Percentiles rank a stretch among this genome's conserved stretches.
Evolutionary conservation across 2,797 vertebrate species (phyloP).

Genomic region (Coilia nasus): DNA sequence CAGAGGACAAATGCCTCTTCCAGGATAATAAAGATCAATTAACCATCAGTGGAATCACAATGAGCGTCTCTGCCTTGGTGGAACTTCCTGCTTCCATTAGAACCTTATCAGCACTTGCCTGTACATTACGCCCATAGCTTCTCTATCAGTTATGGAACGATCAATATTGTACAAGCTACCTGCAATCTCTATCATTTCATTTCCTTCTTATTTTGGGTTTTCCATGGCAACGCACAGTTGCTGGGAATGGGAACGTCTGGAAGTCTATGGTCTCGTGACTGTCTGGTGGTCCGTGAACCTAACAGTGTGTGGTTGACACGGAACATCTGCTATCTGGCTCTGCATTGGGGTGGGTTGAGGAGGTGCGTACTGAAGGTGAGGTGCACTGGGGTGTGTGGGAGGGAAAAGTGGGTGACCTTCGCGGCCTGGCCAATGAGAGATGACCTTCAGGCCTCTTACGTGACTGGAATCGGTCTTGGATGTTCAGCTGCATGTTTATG

Average conservation of each 20-base stretch:
- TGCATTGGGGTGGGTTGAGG: background rate
- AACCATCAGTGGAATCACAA: no score
- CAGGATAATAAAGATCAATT: no score
- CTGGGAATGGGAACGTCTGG: background rate
- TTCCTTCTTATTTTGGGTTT: background rate
- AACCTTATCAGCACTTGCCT: no score
- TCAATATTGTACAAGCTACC: background rate
- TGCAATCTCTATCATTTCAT: background rate
- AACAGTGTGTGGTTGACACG: background rate
- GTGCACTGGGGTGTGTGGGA: background rate
- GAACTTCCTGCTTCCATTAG: no score
- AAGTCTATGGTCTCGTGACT: background rate
- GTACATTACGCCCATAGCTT: no score
- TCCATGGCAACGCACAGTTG: background rate
- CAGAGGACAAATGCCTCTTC: no score
- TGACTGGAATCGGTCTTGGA: background rate
- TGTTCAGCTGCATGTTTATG: background rate
- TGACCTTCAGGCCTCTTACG: background rate
- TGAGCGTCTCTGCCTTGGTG: no score
- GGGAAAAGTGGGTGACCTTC: background rate
- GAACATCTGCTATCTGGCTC: background rate
- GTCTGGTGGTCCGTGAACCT: background rate
- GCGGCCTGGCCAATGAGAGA: background rate
- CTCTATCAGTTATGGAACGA: no score
- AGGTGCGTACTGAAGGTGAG: background rate